These are phyloP conservation scores for Danio rerio DNA, from an alignment of 2,113 vertebrate genomes.

Conservation along the genomic window GRCz12tu NC_133187.1:8880001-8880500, in stretches of 20 bases:
- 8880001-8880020: too few species aligned
- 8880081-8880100: conserved; percentile 23
- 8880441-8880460: too few species aligned
- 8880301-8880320: not conserved
- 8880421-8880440: too few species aligned
- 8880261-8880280: not conserved
- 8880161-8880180: conserved; percentile 5
- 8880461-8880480: too few species aligned
- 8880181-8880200: conserved; percentile 33
- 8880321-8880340: not conserved
- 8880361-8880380: not conserved
- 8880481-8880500: too few species aligned
- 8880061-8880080: conserved; percentile 24
- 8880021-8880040: too few species aligned
- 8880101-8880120: conserved; percentile 47
- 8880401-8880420: too few species aligned
- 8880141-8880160: conserved; percentile 24
- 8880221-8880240: conserved; percentile 16
- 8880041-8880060: not conserved
- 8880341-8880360: not conserved
- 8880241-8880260: not conserved
- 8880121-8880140: conserved; percentile 15
- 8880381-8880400: not conserved
- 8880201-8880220: conserved; percentile 15
- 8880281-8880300: conserved; percentile 5